Evolutionary conservation across 2,797 vertebrate species (phyloP), one percentile per base, ranked within the genome.

Genomic region (Sternarchorhynchus goeldii): DNA sequence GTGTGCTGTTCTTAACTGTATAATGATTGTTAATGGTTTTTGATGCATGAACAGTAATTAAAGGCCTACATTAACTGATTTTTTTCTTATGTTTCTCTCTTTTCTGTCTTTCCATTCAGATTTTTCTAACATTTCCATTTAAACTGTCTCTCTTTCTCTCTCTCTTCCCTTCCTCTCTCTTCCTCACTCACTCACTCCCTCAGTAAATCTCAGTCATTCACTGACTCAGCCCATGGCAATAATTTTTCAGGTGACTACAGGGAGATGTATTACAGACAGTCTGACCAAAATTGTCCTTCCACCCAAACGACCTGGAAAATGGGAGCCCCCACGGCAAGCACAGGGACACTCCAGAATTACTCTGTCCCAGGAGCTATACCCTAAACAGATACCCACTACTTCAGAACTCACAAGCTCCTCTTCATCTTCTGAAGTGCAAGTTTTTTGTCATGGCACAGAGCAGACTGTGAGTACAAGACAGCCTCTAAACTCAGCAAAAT

Each of bases 251-350:
- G 76, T 66, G 53, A 25, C 45, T 32, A 20, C 58, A n/a, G 63
- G 8, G 4, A 65, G 36, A 36, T 74, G 25, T 36, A 55, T 6
- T 25, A 56, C 34, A 53, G 63, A 20, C 29, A 25, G 16, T 29
- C n/a, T 53, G 25, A 59, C 32, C n/a, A 55, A 62, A 21, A 2
- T 31, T 5, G 31, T n/a, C 18, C 17, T n/a, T 73, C 21, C 21
- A 5, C 8, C 20, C 14, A 85, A 55, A 45, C 2, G 0, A 58
- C 45, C 3, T 66, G 63, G 7, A 36, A 91, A 87, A 74, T 89
- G 86, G 89, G 53, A 87, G 50, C 85, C 86, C 18, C 86, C 87
- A 41, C 62, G 0, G 41, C 72, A 71, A 16, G 83, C 77, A 29
- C 85, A 86, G 29, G 73, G 73, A 65, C 41, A 81, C 71, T 7